Base-by-base conservation (phyloP, 2,888 invertebrate species). In the Lymantria dispar region DNA sequence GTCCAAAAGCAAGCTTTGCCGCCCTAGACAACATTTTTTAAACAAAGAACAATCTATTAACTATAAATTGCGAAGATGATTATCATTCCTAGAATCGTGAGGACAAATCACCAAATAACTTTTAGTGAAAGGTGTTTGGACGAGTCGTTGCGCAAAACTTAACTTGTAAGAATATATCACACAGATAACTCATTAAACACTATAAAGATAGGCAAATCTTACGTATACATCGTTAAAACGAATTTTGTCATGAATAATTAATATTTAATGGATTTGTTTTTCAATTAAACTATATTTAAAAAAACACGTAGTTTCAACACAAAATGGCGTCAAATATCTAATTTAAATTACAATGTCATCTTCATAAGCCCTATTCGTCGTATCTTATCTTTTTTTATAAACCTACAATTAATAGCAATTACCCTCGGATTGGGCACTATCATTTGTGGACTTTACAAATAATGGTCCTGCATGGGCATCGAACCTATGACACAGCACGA, bases 71-170 rank as follows among this genome's bases (percentile, higher is more conserved):
- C 22, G 12, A 29, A 37, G 51, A 45, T 51, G 44, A n/a, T n/a
- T 14, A 48, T 49, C 33, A 13, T 49, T 53, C 46, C 40, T 48
- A 53, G 43, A 53, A 53, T 37, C 9, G 47, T 13, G 48, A 46
- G 36, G 52, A 53, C 52, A 53, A 46, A 49, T 49, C 39, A 49
- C 48, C 45, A 31, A 52, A 47, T 43, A 36, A 12, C 12, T 46
- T 29, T 53, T 40, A 39, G 52, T 53, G 52, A 53, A 53, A 53
- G 52, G 52, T 36, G 52, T 49, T 40, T 14, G 15, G 13, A 14
- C 15, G 15, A 14, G 15, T 10, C 12, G 15, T 40, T 40, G 14
- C 40, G 40, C 40, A 40, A 40, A 38, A 14, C 40, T 38, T 7
- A 14, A 40, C 40, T 8, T 31, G 41, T 52, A 42, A 45, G 48